Evolutionary conservation across 2,888 invertebrate species (phyloP).

Genomic region (Dione juno): DNA sequence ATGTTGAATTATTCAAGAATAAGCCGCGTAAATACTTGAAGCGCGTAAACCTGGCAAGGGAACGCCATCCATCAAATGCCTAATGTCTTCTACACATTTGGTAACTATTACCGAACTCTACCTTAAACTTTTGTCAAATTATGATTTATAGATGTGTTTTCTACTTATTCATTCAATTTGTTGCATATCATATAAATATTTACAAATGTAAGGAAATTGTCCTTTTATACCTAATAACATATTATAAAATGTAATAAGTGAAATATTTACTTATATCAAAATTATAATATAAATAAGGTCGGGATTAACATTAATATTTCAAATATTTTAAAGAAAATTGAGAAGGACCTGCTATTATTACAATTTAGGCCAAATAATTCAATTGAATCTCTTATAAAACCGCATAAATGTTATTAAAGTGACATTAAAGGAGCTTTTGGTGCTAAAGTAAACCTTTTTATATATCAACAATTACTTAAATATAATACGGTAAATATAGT

Average conservation of each 20-base stretch:
- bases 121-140: constrained; percentile 6
- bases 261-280: too few relatives aligned
- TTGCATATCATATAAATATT: too few relatives aligned
- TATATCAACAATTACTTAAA: too few relatives aligned
- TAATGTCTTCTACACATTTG: constrained; percentile 27
- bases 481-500: too few relatives aligned
- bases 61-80: constrained; percentile 29
- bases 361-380: constrained; percentile 13
- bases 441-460: too few relatives aligned
- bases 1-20: constrained; percentile 29
- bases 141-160: constrained; percentile 8
- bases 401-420: constrained; percentile 13
- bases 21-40: constrained; percentile 19
- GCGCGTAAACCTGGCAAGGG: constrained; percentile 13
- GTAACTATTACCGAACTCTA: constrained; percentile 1
- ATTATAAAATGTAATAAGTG: too few relatives aligned
- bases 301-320: background rate
- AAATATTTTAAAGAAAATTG: background rate
- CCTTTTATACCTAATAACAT: too few relatives aligned
- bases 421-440: constrained; percentile 18
- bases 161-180: too few relatives aligned
- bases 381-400: constrained; percentile 18
- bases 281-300: too few relatives aligned
- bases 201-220: too few relatives aligned
- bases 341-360: constrained; percentile 4